phyloP scores from a whole-genome alignment of 2,888 invertebrate species.

The Dexiosoma caninum region DNA sequence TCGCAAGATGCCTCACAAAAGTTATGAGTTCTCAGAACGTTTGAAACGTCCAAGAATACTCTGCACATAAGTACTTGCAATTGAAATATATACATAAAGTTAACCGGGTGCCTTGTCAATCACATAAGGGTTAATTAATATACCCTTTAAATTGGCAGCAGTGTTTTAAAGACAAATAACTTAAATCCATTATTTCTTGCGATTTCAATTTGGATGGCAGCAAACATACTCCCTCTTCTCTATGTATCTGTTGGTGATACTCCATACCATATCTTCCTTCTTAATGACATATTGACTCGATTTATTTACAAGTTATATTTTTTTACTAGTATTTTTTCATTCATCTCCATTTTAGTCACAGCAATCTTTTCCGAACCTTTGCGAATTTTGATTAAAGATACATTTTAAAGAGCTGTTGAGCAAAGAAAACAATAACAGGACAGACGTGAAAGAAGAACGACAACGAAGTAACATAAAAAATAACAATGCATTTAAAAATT shows the following conservation, averaged over 20 bases:
- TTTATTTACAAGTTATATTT: background rate
- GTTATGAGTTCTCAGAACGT: too few species aligned
- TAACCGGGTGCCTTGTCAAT: too few species aligned
- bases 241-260: background rate
- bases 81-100: too few species aligned
- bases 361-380: constrained; percentile 21
- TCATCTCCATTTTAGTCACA: background rate
- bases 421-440: constrained; percentile 8
- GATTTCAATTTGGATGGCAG: background rate
- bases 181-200: too few species aligned
- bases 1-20: too few species aligned
- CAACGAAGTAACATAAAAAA: constrained; percentile 37
- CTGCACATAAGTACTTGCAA: too few species aligned
- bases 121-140: too few species aligned
- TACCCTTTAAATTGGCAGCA: too few species aligned
- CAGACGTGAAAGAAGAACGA: background rate
- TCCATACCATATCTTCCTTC: background rate
- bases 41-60: too few species aligned
- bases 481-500: constrained; percentile 54
- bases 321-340: background rate
- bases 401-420: constrained; percentile 30
- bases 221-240: background rate
- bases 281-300: constrained; percentile 6
- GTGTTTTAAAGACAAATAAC: too few species aligned
- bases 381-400: constrained; percentile 26